Base-by-base conservation (phyloP, 2,888 invertebrate genomes). In the Eupithecia insigniata region DNA sequence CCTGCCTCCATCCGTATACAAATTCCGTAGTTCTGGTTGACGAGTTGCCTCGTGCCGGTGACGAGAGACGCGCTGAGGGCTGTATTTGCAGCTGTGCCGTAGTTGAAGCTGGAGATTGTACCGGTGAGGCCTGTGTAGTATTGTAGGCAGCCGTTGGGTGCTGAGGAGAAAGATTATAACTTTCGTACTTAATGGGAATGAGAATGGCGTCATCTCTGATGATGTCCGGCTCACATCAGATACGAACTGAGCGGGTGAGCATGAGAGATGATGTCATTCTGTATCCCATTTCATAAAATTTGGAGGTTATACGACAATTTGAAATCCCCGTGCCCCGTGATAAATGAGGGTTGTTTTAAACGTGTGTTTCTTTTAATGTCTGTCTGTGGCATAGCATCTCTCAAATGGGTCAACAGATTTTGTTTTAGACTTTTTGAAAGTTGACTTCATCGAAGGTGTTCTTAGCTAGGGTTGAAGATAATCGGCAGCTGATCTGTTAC, bases 111-210 rank as follows among this genome's bases (percentile, higher is more conserved):
- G 65, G 90, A 94, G 5, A 97, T 96, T 0, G 95, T 96, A 4
- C 96, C 97, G 0, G 95, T 87, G 0, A 88, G 83, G 0, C 94
- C 95, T 39, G 95, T 96, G 84, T 96, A 96, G 86, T 97, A 97
- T 90, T 97, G 97, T 32, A 97, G 92, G 83, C 97, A 97, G 46
- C 97, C 97, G 71, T 96, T 95, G 1, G 97, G 97, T 18, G 97
- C 97, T 96, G 87, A 81, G 83, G 93, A 71, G 51, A 69, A 39
- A 8, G 0, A 12, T 30, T 30, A 30, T 8, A n/a, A 46, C 8
- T 8, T 18, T 43, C 43, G 16, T 39, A 2, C 3, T 16, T 34
- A 34, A 34, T 34, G 34, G 36, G 4, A 43, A 1, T 14, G 4
- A 2, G 5, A 18, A 16, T 18, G 16, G 1, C 16, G 18, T 43